Conservation (phyloP, 2,888 invertebrate species). For the Chromoteleia sp. region DNA sequence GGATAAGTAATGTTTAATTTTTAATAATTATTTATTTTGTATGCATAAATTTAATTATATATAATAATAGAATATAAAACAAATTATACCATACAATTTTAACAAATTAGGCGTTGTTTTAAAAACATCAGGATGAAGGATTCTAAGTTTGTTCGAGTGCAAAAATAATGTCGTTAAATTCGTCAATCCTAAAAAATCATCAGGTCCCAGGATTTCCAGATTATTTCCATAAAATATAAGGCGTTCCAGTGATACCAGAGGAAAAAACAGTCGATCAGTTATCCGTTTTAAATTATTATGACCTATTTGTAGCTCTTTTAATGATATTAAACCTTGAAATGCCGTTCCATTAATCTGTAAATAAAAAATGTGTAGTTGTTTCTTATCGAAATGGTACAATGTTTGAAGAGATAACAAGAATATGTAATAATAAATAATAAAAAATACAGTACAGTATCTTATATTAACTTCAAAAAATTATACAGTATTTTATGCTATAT, state of each 20-base stretch:
- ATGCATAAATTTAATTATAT: too few relatives aligned
- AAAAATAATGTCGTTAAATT: constrained; percentile 89
- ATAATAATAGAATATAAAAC: not conserved
- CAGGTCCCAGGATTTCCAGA: constrained; percentile 87
- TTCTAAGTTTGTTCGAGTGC: constrained; percentile 89
- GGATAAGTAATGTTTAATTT: too few relatives aligned
- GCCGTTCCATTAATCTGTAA: constrained; percentile 78
- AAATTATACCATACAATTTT: constrained; percentile 90
- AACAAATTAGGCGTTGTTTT: constrained; percentile 88
- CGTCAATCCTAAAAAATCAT: constrained; percentile 87
- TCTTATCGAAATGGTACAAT: too few relatives aligned
- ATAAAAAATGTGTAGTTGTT: constrained; percentile 8
- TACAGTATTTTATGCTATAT: too few relatives aligned
- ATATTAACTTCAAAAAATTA: too few relatives aligned
- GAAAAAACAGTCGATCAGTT: constrained; percentile 87
- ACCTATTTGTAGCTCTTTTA: constrained; percentile 89
- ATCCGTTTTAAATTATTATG: constrained; percentile 88
- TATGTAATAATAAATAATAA: too few relatives aligned
- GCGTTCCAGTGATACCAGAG: constrained; percentile 87
- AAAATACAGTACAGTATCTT: too few relatives aligned
- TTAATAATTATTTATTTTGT: too few relatives aligned
- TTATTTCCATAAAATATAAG: constrained; percentile 90
- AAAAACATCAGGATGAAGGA: constrained; percentile 88
- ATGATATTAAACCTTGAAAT: constrained; percentile 75
- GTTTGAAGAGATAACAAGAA: too few relatives aligned